Conservation (phyloP, 2,888 invertebrate species). For the Poecilus cupreus region DNA sequence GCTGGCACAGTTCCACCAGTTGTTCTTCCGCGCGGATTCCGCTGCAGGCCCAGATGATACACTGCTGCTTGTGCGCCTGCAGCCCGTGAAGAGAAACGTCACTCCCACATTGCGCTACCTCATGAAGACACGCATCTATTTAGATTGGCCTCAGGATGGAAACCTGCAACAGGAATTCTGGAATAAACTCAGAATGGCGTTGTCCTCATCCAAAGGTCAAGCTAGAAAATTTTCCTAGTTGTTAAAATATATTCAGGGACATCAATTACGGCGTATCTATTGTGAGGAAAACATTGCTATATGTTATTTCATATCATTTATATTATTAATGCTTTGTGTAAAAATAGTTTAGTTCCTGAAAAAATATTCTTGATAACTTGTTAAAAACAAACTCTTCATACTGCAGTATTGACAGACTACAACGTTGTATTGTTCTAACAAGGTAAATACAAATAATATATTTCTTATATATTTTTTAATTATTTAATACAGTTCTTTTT, state of each 20-base stretch:
- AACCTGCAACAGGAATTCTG: slow-evolving; percentile 70
- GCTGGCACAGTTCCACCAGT: slow-evolving; percentile 79
- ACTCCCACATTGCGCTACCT: slow-evolving; percentile 78
- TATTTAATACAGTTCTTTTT: neutral
- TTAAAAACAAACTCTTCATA: no score
- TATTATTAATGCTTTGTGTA: no score
- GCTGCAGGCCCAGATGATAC: slow-evolving; percentile 75
- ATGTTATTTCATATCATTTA: no score
- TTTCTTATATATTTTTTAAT: no score
- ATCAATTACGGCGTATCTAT: no score
- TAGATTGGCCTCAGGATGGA: slow-evolving; percentile 77
- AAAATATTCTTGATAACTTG: no score
- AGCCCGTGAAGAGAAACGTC: slow-evolving; percentile 74
- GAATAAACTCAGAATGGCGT: slow-evolving; percentile 68
- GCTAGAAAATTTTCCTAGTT: neutral
- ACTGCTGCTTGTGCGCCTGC: slow-evolving; percentile 78
- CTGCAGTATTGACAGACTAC: no score
- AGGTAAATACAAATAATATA: no score
- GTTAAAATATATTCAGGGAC: no score
- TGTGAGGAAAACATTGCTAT: no score
- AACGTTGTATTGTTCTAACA: no score
- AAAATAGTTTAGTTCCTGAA: no score
- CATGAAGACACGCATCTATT: slow-evolving; percentile 79
- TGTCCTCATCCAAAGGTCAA: slow-evolving; percentile 60
- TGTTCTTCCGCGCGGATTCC: slow-evolving; percentile 69